A percentile compares a stretch with the other conserved stretches of the same genome.
These are phyloP conservation scores for Ptilorrhoa leucosticta DNA, from an alignment of 2,113 vertebrate species.

Conservation along the genomic window DNA sequence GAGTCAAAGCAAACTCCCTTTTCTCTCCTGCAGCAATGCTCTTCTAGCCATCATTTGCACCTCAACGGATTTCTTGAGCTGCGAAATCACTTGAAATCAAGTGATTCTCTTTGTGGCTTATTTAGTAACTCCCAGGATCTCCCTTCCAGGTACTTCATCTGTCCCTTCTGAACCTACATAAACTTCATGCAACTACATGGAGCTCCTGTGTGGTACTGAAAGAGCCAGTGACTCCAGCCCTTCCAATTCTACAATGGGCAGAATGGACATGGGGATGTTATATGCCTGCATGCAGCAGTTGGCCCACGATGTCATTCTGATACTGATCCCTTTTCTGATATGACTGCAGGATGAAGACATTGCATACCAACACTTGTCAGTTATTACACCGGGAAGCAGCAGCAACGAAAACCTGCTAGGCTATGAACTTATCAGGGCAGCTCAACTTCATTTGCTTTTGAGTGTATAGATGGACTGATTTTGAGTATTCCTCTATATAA, in stretches of 20 bases:
- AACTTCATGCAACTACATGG: background rate
- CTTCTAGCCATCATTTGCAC: background rate
- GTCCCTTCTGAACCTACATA: background rate
- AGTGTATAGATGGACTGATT: background rate
- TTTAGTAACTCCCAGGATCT: background rate
- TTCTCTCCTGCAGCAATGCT: background rate
- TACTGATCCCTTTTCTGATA: background rate
- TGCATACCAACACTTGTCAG: background rate
- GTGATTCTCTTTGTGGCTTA: background rate
- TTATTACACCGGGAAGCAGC: background rate
- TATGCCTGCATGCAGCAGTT: background rate
- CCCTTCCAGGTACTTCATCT: background rate
- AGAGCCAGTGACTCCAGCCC: background rate
- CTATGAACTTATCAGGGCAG: background rate
- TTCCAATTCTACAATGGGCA: background rate
- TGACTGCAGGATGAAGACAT: background rate
- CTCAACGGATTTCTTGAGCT: background rate
- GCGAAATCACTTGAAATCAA: background rate
- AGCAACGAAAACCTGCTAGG: background rate
- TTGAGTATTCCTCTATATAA: background rate
- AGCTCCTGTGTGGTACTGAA: background rate
- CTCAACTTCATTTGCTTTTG: background rate
- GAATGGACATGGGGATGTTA: background rate
- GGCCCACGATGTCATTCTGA: background rate
- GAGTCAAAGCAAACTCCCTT: background rate